Evolutionary conservation across 2,797 vertebrate species (phyloP), one percentile per base, ranked within the genome.

Genomic region (Phataginus tricuspis): DNA sequence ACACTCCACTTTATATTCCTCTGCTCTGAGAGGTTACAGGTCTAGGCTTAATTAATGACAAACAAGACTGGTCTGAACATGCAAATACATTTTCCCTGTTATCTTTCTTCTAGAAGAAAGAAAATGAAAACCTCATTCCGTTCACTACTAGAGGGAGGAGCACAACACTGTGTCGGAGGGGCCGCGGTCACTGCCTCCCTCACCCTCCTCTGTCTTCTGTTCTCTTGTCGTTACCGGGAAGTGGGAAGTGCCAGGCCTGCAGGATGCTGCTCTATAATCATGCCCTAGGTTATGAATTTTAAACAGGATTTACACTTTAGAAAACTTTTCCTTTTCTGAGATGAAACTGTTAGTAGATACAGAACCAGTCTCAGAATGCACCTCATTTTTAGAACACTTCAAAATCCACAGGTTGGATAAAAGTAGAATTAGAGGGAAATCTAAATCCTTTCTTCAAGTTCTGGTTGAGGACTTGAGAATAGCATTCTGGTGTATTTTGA

Each of bases 131-230:
- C 37, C 49, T 39, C 4, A 12, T 37, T 75, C 18, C 31, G 1
- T 21, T n/a, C 53, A 59, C 45, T 42, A 53, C 68, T 12, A 66
- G 45, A 39, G 14, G 29, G n/a, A 34, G 16, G 29, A 71, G 66
- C 37, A 12, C 4, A 59, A 19, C 39, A 61, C 2, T 64, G 25
- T 66, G 45, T 74, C n/a, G 75, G 42, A 90, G 5, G 57, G 49
- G 93, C 95, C 72, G 59, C 84, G 80, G n/a, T 37, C 9, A 29
- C 19, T 83, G 71, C 79, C 71, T 95, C 95, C 94, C 7, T 88
- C 49, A 80, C 49, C 1, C 0, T 59, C 15, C 72, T 42, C 25
- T 94, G 69, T 92, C 97, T 66, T 72, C 94, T 92, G 57, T 84
- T 93, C 83, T 96, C 12, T 80, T 94, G 53, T 61, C 86, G 31